Conservation (phyloP, 2,888 invertebrate genomes). For the Boloria euphrosyne region DNA sequence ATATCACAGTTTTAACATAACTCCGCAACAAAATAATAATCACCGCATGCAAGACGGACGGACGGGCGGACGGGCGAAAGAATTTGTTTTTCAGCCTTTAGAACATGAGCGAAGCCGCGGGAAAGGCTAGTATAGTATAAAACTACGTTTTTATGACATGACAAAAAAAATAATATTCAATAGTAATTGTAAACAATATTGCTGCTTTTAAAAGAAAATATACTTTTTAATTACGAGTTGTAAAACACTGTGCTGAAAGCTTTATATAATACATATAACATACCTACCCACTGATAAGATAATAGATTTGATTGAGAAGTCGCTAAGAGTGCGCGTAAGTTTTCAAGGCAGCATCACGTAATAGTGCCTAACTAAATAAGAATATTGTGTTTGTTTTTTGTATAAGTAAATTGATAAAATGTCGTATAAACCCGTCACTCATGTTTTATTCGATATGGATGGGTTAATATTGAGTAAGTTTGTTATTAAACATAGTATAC, state of each 20-base stretch:
- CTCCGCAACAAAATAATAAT: too few relatives aligned
- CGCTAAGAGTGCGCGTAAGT: constrained; percentile 15
- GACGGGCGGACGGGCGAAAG: too few relatives aligned
- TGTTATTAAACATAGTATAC: constrained; percentile 2
- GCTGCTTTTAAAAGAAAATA: not conserved
- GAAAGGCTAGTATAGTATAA: too few relatives aligned
- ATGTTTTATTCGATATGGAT: constrained; percentile 77
- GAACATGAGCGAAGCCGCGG: too few relatives aligned
- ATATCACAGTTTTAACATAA: too few relatives aligned
- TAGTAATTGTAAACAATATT: not conserved
- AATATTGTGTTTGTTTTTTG: not conserved
- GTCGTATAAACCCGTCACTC: constrained; percentile 70
- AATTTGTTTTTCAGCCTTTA: too few relatives aligned
- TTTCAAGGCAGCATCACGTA: constrained; percentile 26
- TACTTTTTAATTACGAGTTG: not conserved
- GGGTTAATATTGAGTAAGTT: constrained; percentile 71
- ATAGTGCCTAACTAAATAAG: constrained; percentile 3
- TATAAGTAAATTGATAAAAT: constrained; percentile 41
- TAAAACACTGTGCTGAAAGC: not conserved
- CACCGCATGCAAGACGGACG: too few relatives aligned
- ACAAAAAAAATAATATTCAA: too few relatives aligned
- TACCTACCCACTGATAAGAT: constrained; percentile 30
- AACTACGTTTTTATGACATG: too few relatives aligned
- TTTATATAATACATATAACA: constrained; percentile 1
- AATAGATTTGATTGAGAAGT: constrained; percentile 24